phyloP scores from a whole-genome alignment of 2,113 vertebrate species.

The Stegastes partitus region DNA sequence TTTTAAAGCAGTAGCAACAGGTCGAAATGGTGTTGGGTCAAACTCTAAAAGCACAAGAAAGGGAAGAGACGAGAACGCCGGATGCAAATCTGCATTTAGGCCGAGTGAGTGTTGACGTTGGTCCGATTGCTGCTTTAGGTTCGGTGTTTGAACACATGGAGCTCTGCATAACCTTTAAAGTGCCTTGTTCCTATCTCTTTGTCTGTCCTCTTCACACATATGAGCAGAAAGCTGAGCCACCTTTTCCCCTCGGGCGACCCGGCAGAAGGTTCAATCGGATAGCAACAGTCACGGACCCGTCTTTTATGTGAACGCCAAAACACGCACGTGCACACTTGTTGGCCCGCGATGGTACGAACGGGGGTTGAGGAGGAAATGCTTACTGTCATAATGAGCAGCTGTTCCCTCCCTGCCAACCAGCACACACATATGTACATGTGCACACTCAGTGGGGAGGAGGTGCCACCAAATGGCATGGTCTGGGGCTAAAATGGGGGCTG shows the following conservation, averaged over 20 bases:
- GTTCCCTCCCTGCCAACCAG: constrained; percentile 70
- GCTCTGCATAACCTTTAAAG: constrained; percentile 1
- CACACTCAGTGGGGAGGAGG: constrained; percentile 27
- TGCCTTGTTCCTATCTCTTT: neutral
- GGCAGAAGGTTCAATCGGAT: constrained; percentile 52
- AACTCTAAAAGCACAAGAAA: neutral
- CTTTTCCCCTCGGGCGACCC: constrained; percentile 27
- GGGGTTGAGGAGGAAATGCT: constrained; percentile 76
- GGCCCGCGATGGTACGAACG: constrained; percentile 69
- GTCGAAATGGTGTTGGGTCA: neutral
- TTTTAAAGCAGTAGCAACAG: neutral
- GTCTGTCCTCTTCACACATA: constrained; percentile 11
- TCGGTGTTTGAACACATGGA: constrained; percentile 6
- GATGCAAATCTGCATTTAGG: too few relatives aligned
- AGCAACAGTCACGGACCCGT: constrained; percentile 22
- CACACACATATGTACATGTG: constrained; percentile 29
- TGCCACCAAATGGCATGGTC: constrained; percentile 59
- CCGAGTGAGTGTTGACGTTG: too few relatives aligned
- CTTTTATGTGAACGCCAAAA: constrained; percentile 19
- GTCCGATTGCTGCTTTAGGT: neutral
- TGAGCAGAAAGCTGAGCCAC: constrained; percentile 40
- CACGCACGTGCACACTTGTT: constrained; percentile 60
- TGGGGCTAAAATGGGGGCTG: constrained; percentile 34
- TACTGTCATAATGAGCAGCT: constrained; percentile 82
- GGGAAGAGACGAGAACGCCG: neutral